Percentiles rank a stretch among this genome's conserved stretches.
Evolutionary conservation across 2,888 invertebrate species (phyloP).

Genomic region (Bombylius major): DNA sequence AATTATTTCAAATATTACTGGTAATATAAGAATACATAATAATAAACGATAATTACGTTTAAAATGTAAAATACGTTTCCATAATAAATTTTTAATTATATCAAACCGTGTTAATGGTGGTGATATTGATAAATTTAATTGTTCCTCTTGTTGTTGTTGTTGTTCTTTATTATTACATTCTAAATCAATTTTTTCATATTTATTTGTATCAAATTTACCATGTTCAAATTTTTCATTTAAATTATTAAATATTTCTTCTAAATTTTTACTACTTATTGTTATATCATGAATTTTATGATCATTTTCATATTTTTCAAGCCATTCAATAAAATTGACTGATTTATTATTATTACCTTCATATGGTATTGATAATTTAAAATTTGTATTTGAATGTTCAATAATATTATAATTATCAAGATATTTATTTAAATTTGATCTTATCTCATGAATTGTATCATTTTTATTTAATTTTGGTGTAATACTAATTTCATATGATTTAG

Average conservation of each 20-base stretch:
- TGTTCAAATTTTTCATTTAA: conserved; percentile 13
- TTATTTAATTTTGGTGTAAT: conserved; percentile 12
- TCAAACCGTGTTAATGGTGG: conserved; percentile 2
- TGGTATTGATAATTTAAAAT: conserved; percentile 22
- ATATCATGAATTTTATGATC: conserved; percentile 38
- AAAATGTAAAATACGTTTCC: conserved; percentile 47
- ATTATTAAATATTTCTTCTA: conserved; percentile 49
- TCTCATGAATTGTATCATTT: conserved; percentile 6
- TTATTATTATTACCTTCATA: conserved; percentile 18
- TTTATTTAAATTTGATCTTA: conserved; percentile 19
- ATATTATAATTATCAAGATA: conserved; percentile 21
- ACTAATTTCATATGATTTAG: conserved; percentile 25
- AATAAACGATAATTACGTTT: conserved; percentile 44
- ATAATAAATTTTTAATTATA: conserved; percentile 39
- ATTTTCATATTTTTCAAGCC: conserved; percentile 33
- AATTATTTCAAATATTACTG: conserved; percentile 48
- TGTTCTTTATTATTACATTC: conserved; percentile 5
- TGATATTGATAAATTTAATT: neutral
- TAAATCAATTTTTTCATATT: conserved; percentile 6
- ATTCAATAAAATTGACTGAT: neutral
- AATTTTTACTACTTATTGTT: conserved; percentile 46
- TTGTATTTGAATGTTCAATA: conserved; percentile 13
- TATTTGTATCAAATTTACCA: conserved; percentile 9
- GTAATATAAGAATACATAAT: conserved; percentile 45
- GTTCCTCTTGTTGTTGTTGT: neutral